Conservation (phyloP, 2,888 invertebrate species). For the Odontocerum albicorne region DNA sequence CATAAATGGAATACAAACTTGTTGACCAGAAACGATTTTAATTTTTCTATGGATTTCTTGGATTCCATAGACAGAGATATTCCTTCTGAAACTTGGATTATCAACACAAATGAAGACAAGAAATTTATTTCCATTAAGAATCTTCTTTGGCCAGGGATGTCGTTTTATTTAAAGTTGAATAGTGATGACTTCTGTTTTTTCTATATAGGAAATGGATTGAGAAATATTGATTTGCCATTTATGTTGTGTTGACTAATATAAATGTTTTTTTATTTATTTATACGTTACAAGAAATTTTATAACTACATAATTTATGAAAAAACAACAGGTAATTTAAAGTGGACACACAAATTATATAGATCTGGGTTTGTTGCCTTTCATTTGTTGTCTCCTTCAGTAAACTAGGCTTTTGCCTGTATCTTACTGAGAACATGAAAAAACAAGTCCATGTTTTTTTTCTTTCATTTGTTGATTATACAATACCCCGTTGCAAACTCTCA, state of each 20-base stretch:
- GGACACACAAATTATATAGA: too few relatives aligned
- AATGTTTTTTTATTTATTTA: slow-evolving; percentile 8
- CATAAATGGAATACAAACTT: slow-evolving; percentile 76
- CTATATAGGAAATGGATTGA: slow-evolving; percentile 21
- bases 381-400: too few relatives aligned
- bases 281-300: background rate
- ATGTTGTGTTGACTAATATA: slow-evolving; percentile 12
- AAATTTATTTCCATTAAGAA: slow-evolving; percentile 15
- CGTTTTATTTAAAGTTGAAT: slow-evolving; percentile 24
- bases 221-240: slow-evolving; percentile 26
- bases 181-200: slow-evolving; percentile 17
- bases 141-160: slow-evolving; percentile 26
- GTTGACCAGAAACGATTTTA: slow-evolving; percentile 77
- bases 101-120: slow-evolving; percentile 44
- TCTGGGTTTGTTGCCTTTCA: too few relatives aligned
- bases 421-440: too few relatives aligned
- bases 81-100: slow-evolving; percentile 73
- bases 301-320: too few relatives aligned
- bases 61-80: slow-evolving; percentile 80
- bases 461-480: too few relatives aligned
- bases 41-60: slow-evolving; percentile 83
- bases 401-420: too few relatives aligned
- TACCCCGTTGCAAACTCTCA: too few relatives aligned
- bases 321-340: too few relatives aligned
- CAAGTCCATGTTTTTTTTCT: too few relatives aligned